Base-by-base conservation (phyloP, 2,113 vertebrate genomes). In the Oncorhynchus tshawytscha region DNA sequence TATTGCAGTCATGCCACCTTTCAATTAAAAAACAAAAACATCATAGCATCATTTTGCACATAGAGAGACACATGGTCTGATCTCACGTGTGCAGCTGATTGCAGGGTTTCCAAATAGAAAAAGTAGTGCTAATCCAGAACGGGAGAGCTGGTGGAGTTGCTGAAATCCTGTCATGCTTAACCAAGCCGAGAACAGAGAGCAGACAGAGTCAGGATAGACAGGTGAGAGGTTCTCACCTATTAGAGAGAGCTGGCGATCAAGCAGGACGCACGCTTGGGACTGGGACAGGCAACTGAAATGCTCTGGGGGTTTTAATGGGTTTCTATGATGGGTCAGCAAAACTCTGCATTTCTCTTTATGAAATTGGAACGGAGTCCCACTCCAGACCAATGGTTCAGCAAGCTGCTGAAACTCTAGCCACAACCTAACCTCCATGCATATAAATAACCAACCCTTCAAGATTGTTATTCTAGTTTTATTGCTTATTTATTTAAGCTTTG, bases 301-400 rank as follows among this genome's bases (percentile, higher is more conserved):
- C 70, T 75, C 60, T 59, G 75, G 69, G 70, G 57, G 78, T 80
- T 86, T 84, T 86, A 75, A 86, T 75, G 69, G 27, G 72, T 78
- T 84, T 80, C 72, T 69, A 2, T 86, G 85, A 82, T 84, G 85
- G 80, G 79, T 84, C 82, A 86, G 84, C 84, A 83, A 70, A 81
- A 77, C 78, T 62, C 66, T 71, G 7, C 75, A 74, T 81, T 76
- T 82, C 82, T 72, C 71, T 13, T 29, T 93, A 93, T 89, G 92
- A 90, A 91, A 90, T 88, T 82, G 82, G 79, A 82, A 72, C 76
- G 86, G 25, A 45, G 39, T 45, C 78, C 81, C 86, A 54, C 3
- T 18, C 88, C 80, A 89, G 90, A 82, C 90, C 89, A 89, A 91
- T 86, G 81, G 84, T 76, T 80, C 86, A 31, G 68, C 39, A 45